Evolutionary conservation across 1,140 invertebrate genomes (phyloP).

Genomic region (Scylla paramamosain): DNA sequence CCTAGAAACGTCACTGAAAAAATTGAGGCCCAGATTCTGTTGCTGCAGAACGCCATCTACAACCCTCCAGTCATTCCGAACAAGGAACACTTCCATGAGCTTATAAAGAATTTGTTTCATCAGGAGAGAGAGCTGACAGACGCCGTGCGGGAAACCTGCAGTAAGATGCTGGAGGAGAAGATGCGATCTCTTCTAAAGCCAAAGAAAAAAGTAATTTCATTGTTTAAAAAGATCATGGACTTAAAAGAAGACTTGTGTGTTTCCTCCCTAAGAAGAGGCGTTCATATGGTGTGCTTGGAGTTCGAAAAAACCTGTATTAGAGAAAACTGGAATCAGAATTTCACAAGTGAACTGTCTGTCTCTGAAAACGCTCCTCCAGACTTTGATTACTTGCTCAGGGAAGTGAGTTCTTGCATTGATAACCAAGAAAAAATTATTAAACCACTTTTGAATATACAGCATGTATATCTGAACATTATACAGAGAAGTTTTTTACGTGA

Average conservation of each 20-base stretch:
- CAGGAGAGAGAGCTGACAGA: background rate
- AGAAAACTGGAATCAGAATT: background rate
- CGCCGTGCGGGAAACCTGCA: background rate
- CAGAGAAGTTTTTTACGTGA: background rate
- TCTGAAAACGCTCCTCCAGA: background rate
- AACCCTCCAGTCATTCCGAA: constrained; percentile 9
- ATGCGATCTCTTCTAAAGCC: background rate
- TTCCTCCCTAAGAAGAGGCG: background rate
- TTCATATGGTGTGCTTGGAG: background rate
- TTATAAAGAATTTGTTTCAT: background rate
- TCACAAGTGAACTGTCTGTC: background rate
- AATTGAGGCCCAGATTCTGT: background rate
- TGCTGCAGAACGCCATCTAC: background rate
- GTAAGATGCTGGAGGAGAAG: background rate
- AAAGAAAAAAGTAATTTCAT: background rate
- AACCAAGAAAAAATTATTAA: background rate
- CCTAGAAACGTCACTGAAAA: background rate
- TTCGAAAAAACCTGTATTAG: background rate
- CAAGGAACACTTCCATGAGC: background rate
- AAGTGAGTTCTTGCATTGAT: background rate
- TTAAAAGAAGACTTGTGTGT: background rate
- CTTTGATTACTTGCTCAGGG: background rate
- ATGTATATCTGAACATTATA: background rate
- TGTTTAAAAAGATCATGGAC: background rate
- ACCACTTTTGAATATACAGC: background rate